A percentile compares a stretch with the other conserved stretches of the same genome.
These are phyloP conservation scores for Enhydra lutris DNA, from an alignment of 2,113 vertebrate genomes.

Conservation along the genomic window DNA sequence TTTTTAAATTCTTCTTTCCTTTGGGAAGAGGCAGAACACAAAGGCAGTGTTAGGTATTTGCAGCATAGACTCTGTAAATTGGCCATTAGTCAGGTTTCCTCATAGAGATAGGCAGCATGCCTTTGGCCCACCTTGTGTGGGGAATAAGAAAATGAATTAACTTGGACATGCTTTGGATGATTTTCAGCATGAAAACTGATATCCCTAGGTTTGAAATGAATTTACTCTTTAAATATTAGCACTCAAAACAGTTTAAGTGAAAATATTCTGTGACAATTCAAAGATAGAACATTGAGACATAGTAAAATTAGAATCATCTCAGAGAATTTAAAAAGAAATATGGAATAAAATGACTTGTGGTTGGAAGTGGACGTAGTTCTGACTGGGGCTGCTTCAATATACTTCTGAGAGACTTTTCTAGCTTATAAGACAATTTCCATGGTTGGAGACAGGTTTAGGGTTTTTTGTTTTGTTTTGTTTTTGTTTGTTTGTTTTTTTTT, in stretches of 20 bases:
- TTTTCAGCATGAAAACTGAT: conserved; percentile 41
- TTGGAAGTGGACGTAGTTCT: background rate
- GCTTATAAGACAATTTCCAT: background rate
- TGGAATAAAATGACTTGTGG: background rate
- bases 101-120: background rate
- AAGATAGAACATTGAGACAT: conserved; percentile 4
- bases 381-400: background rate
- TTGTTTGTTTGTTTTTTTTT: no score
- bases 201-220: conserved; percentile 2
- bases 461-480: background rate
- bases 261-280: background rate
- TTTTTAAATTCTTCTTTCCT: background rate
- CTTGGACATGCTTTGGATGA: conserved; percentile 6
- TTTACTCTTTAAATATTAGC: conserved; percentile 31
- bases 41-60: background rate
- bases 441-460: background rate
- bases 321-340: background rate
- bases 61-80: background rate
- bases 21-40: background rate
- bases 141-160: conserved; percentile 33
- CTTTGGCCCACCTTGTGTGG: background rate
- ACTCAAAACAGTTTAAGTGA: background rate
- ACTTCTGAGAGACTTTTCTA: background rate
- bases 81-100: background rate
- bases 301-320: conserved; percentile 19